These are phyloP conservation scores for Caenorhabditis remanei DNA, from an alignment of 1,140 invertebrate species.

Conservation along the genomic window DNA sequence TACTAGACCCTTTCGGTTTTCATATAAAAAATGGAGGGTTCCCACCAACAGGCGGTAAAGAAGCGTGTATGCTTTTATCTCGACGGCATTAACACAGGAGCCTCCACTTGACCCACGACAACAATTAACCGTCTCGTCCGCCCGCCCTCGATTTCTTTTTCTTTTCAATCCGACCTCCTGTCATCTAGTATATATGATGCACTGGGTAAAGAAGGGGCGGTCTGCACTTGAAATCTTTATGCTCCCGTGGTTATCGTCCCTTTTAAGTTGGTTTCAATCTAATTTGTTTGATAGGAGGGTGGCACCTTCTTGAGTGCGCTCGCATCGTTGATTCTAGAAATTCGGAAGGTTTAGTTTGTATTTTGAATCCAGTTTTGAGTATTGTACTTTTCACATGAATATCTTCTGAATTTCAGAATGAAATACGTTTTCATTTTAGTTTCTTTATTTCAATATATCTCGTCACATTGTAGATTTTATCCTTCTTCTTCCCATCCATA, in stretches of 20 bases:
- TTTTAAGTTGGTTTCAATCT: constrained; percentile 38
- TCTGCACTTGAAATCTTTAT: constrained; percentile 38
- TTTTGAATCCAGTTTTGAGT: neutral
- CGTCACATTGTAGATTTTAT: neutral
- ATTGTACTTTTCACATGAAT: no score
- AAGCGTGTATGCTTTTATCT: constrained; percentile 52
- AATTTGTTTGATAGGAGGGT: constrained; percentile 34
- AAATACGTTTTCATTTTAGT: no score
- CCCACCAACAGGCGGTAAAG: constrained; percentile 47
- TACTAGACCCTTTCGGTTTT: no score
- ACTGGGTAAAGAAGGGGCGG: neutral
- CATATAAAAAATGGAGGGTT: neutral
- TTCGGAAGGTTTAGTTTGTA: neutral
- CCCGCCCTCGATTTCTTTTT: neutral
- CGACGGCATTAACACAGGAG: constrained; percentile 43
- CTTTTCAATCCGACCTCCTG: neutral
- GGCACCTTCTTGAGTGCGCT: constrained; percentile 11
- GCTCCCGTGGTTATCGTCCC: constrained; percentile 45
- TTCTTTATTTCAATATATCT: neutral
- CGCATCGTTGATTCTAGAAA: neutral
- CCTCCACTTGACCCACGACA: constrained; percentile 50
- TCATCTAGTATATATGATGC: neutral
- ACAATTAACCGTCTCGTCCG: constrained; percentile 38
- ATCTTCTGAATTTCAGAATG: no score
- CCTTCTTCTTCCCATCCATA: neutral